Conservation (phyloP, 2,113 vertebrate species). For the Hoplias malabaricus region DNA sequence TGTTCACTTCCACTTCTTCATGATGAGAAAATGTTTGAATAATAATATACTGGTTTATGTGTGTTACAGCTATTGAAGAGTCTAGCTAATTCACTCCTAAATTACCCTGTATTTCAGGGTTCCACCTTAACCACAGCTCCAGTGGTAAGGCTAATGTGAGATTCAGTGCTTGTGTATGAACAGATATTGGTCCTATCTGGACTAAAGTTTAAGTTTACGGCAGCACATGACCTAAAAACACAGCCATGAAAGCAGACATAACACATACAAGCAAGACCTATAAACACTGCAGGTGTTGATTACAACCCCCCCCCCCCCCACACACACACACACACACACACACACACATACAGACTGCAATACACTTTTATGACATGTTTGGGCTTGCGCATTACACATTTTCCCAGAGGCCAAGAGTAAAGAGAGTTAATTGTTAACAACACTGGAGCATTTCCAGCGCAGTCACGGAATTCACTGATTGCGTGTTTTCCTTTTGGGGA, state of each 20-base stretch:
- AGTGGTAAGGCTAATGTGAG: too few relatives aligned
- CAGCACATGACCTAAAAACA: too few relatives aligned
- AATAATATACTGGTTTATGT: too few relatives aligned
- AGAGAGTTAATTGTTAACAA: constrained; percentile 23
- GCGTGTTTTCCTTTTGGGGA: neutral
- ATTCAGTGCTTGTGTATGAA: too few relatives aligned
- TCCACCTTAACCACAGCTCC: too few relatives aligned
- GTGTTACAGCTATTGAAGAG: too few relatives aligned
- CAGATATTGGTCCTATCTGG: too few relatives aligned
- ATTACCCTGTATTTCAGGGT: too few relatives aligned
- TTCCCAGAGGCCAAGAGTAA: constrained; percentile 19
- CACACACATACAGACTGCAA: neutral
- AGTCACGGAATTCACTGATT: neutral
- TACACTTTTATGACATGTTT: constrained; percentile 26
- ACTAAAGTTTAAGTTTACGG: too few relatives aligned
- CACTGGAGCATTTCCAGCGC: neutral
- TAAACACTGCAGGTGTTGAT: constrained; percentile 24
- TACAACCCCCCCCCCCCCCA: neutral
- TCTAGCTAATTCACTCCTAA: too few relatives aligned
- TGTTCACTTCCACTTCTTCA: too few relatives aligned
- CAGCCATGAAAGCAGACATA: neutral
- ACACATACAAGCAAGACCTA: neutral
- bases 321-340: neutral
- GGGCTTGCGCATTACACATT: constrained; percentile 28
- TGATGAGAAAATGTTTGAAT: too few relatives aligned